A percentile compares a stretch with the other conserved stretches of the same genome.
phyloP scores from a whole-genome alignment of 2,113 vertebrate genomes.

The Melozone crissalis region DNA sequence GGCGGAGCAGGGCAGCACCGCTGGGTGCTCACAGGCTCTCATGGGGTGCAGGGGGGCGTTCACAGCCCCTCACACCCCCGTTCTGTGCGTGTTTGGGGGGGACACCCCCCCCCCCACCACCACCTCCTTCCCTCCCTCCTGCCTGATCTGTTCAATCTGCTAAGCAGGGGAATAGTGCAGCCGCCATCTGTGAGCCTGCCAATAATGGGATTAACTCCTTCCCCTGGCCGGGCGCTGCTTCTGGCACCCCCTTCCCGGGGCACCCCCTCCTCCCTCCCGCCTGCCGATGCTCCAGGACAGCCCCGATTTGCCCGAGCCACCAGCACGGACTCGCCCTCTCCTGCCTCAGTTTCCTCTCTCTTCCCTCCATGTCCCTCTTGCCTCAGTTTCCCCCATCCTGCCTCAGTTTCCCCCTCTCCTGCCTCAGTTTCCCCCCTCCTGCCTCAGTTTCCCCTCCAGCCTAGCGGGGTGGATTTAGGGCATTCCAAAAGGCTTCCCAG shows the following conservation, averaged over 20 bases:
- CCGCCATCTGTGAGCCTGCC: slow-evolving; percentile 58
- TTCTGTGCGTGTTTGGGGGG: neutral
- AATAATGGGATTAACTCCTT: slow-evolving; percentile 63
- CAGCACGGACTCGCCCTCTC: rapidly evolving
- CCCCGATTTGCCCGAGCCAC: rapidly evolving
- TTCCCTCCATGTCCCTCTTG: neutral
- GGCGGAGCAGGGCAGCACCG: neutral
- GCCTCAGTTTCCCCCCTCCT: too few species aligned
- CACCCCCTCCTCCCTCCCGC: neutral
- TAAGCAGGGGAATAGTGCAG: slow-evolving; percentile 31
- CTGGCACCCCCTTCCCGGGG: neutral
- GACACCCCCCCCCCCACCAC: neutral
- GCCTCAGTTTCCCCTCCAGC: neutral
- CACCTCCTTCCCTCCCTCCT: neutral
- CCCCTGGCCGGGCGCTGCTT: neutral
- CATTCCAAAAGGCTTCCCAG: neutral
- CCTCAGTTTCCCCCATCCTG: neutral
- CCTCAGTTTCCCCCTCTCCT: neutral
- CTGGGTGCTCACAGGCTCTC: neutral
- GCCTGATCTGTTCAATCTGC: slow-evolving; percentile 43
- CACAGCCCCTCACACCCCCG: neutral
- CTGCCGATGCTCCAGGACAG: neutral
- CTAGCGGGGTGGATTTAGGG: neutral
- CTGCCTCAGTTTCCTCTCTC: neutral
- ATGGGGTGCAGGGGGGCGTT: rapidly evolving